phyloP scores from a whole-genome alignment of 2,888 invertebrate species.

The Mycalesis mineus region DNA sequence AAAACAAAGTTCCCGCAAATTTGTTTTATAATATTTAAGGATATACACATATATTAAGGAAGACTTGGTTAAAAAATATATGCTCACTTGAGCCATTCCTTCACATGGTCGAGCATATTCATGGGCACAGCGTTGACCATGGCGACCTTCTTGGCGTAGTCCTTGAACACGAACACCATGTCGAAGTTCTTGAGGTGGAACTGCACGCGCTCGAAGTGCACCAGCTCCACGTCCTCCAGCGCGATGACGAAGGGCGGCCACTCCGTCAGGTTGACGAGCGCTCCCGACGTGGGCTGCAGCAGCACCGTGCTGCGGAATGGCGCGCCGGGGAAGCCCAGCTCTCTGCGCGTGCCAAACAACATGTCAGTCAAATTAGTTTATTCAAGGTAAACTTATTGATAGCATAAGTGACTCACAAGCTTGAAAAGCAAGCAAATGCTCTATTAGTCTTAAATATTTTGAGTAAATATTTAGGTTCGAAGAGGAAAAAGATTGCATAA shows the following conservation, averaged over 20 bases:
- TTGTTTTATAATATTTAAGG: too few species aligned
- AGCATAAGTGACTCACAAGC: too few species aligned
- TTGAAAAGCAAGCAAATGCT: too few species aligned
- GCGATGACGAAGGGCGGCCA: slow-evolving; percentile 99
- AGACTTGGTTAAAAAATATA: background rate
- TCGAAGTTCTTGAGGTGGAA: slow-evolving; percentile 99
- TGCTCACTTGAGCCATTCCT: slow-evolving; percentile 98
- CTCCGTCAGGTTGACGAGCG: slow-evolving; percentile 97
- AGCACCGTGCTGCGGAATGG: slow-evolving; percentile 97
- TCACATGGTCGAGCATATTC: slow-evolving; percentile 99
- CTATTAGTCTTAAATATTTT: too few species aligned
- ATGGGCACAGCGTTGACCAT: slow-evolving; percentile 99
- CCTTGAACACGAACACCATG: slow-evolving; percentile 99
- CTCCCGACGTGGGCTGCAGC: slow-evolving; percentile 98
- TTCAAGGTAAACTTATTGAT: too few species aligned
- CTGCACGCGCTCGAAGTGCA: slow-evolving; percentile 99
- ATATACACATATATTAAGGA: too few species aligned
- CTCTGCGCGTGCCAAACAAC: slow-evolving; percentile 82
- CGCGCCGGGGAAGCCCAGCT: slow-evolving; percentile 98
- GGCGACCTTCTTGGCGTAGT: slow-evolving; percentile 94
- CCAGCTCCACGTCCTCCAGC: slow-evolving; percentile 97
- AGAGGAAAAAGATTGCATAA: too few species aligned
- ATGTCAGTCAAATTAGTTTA: too few species aligned
- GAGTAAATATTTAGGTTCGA: too few species aligned
- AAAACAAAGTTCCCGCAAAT: too few species aligned